phyloP scores from a whole-genome alignment of 1,140 invertebrate species.

The Lasioglossum baleicum region DNA sequence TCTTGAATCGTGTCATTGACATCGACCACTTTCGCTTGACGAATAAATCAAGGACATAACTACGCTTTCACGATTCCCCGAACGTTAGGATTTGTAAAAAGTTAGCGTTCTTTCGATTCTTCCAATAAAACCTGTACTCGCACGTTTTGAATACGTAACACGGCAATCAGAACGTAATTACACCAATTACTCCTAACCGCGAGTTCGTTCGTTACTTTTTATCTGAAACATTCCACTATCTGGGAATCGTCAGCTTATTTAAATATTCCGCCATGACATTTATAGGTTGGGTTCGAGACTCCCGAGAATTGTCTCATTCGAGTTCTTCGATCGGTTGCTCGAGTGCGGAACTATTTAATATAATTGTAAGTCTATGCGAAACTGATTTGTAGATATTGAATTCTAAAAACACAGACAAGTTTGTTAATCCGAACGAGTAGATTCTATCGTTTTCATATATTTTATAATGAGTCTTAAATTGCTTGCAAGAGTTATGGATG shows the following conservation, averaged over 20 bases:
- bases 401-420: no score
- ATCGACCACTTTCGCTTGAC: not conserved
- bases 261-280: not conserved
- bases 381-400: no score
- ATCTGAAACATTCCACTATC: slow-evolving; percentile 13
- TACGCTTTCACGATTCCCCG: not conserved
- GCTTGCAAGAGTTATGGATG: no score
- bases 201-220: not conserved
- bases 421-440: no score
- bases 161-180: slow-evolving; percentile 7
- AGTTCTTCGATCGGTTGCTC: not conserved
- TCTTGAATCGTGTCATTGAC: no score
- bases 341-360: no score
- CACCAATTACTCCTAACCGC: not conserved
- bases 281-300: not conserved
- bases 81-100: not conserved
- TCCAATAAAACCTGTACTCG: not conserved
- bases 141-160: not conserved
- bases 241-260: not conserved
- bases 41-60: not conserved
- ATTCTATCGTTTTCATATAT: no score
- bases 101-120: not conserved
- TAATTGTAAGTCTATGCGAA: no score
- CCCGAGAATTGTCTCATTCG: not conserved
- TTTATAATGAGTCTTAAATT: no score